These are phyloP conservation scores for Teleopsis dalmanni DNA, from an alignment of 1,140 invertebrate genomes.

Conservation along the genomic window DNA sequence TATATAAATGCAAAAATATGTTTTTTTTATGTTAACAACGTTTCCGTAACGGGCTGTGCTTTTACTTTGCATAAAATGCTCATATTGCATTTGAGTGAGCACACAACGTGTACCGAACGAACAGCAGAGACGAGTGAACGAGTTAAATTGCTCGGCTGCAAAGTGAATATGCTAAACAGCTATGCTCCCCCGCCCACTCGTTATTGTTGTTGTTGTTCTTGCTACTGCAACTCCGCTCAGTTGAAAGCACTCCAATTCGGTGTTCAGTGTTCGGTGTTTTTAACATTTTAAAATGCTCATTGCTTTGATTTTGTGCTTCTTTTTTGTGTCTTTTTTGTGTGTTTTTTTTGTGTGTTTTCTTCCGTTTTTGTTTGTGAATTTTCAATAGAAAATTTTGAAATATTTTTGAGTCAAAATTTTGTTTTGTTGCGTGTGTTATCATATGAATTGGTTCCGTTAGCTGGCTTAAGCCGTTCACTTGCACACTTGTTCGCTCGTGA, in stretches of 20 bases:
- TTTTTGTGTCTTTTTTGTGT: too few species aligned
- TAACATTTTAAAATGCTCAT: too few species aligned
- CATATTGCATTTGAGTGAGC: too few species aligned
- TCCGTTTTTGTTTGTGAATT: constrained; percentile 10
- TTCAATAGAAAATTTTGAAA: constrained; percentile 37
- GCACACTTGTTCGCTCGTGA: neutral
- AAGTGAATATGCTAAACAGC: too few species aligned
- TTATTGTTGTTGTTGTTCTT: constrained; percentile 3
- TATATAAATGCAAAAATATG: neutral
- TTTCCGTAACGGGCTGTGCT: neutral
- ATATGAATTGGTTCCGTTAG: constrained; percentile 42
- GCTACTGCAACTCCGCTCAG: neutral
- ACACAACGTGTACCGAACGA: too few species aligned
- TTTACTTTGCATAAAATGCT: too few species aligned
- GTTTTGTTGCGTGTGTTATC: constrained; percentile 25
- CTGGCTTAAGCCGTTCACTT: constrained; percentile 10
- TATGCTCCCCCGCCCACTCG: too few species aligned
- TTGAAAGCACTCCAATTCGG: too few species aligned
- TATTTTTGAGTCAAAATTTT: constrained; percentile 27
- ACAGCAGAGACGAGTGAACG: too few species aligned
- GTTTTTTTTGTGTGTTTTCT: constrained; percentile 1
- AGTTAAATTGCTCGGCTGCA: too few species aligned
- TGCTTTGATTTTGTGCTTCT: too few species aligned
- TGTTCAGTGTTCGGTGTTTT: too few species aligned
- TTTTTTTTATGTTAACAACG: neutral